phyloP scores from a whole-genome alignment of 1,140 invertebrate species.

The Diachasmimorpha longicaudata region DNA sequence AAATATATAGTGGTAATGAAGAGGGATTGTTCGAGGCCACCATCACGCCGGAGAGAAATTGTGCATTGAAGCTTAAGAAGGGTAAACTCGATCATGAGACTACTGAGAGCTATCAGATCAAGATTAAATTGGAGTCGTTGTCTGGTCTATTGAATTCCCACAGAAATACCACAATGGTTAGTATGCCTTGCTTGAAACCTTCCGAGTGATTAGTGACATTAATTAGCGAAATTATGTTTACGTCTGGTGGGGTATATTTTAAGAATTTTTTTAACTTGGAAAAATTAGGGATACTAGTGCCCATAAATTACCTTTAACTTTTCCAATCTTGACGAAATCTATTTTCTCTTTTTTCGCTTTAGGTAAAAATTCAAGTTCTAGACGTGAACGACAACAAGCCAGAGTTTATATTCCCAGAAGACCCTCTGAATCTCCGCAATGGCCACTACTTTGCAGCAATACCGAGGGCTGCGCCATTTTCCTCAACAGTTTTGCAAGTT shows the following conservation, averaged over 20 bases:
- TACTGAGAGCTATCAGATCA: slow-evolving; percentile 74
- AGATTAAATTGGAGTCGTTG: slow-evolving; percentile 76
- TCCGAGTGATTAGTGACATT: neutral
- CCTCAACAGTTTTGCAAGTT: slow-evolving; percentile 77
- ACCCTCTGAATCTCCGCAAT: slow-evolving; percentile 52
- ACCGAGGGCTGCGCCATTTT: slow-evolving; percentile 72
- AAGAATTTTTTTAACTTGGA: neutral
- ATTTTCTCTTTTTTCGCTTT: slow-evolving; percentile 5
- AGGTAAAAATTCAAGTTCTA: slow-evolving; percentile 80
- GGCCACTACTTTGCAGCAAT: slow-evolving; percentile 77
- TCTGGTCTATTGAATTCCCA: slow-evolving; percentile 79
- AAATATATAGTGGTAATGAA: slow-evolving; percentile 75
- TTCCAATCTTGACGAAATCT: neutral
- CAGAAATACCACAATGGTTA: slow-evolving; percentile 70
- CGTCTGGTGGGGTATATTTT: too few relatives aligned
- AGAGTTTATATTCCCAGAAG: slow-evolving; percentile 75
- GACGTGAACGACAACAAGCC: slow-evolving; percentile 90
- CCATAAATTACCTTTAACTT: too few relatives aligned
- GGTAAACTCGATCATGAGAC: slow-evolving; percentile 78
- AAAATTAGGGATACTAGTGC: neutral
- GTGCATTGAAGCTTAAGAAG: slow-evolving; percentile 73
- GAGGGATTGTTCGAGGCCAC: slow-evolving; percentile 73
- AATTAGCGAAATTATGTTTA: too few relatives aligned
- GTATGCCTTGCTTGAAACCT: neutral
- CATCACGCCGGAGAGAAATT: slow-evolving; percentile 79